Evolutionary conservation across 64 coral and sea anemone species (phyloP), one percentile per base, ranked within the genome.

Genomic region (Cladopsammia gracilis): DNA sequence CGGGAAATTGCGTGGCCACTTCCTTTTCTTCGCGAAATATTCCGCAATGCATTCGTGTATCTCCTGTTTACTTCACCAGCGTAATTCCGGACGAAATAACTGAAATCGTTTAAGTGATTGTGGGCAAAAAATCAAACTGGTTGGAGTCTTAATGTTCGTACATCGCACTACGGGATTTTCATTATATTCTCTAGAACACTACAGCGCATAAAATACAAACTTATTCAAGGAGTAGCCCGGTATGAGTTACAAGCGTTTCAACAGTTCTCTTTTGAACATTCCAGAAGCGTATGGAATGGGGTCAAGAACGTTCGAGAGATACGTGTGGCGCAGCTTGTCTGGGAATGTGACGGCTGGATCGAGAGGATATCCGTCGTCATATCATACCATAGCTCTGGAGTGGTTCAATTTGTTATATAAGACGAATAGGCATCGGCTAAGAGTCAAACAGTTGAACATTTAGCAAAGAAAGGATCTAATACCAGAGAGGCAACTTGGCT

Each of bases 41-140:
- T 25, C 3, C 7, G 5, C 53, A 20, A 56, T 56, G 22, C 8
- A 12, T 77, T 4, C 18, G 50, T 77, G 7, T 26, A 54, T 7
- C 75, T 10, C 6, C 75, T 75, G 7, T 77, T 77, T 64, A 64
- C 61, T 19, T 15, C 13, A 15, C 61, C 13, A 64, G 20, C 50
- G 75, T 56, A 77, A 54, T 77, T 77, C 75, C 75, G 75, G 75
- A 77, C 19, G 50, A 56, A 77, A 77, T 77, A 12, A 50, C 50
- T 77, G 7, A 77, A 77, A 77, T 77, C 75, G 49, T 56, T 56
- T 8, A 57, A 77, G 75, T 57, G 75, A 54, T 25, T 77, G 50
- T 52, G 75, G 50, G 3, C 49, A 25, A 4, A 75, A 77, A 34
- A 13, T 72, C 18, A 19, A 19, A 6, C 13, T 2, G 61, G 61